Base-by-base conservation (phyloP, 2,888 invertebrate genomes). In the Allophyes oxyacanthae region DNA sequence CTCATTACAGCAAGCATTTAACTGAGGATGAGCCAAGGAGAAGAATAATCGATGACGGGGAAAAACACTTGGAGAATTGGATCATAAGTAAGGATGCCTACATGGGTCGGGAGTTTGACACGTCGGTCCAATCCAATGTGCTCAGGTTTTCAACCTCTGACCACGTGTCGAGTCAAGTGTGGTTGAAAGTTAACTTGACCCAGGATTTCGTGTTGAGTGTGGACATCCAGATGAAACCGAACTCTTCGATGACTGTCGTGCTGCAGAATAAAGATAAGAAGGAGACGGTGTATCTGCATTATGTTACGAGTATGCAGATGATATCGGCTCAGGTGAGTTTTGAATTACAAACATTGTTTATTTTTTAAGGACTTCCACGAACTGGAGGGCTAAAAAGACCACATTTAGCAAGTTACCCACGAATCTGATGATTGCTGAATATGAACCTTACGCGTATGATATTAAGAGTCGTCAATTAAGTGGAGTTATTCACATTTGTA, bases 1-100 rank as follows among this genome's bases (percentile, higher is more conserved):
- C 99, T 8, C 99, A 99, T 91, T 99, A 98, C 89, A 99, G 98
- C 89, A 99, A 99, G 89, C 97, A 98, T 88, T 90, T 99, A 10
- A 97, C 97, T 0, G 98, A 98, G 78, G 96, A 97, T 0, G 96
- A 97, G 72, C 98, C 98, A 0, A 95, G 96, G 43, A 93, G 96
- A 63, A 95, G 95, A 43, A 59, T 88, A 0, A 74, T 98, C 7
- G 98, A 98, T 77, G 97, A 98, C 83, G 97, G 96, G 0, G 96
- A 97, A 73, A 94, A 94, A 65, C 90, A 95, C 78, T 87, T 95
- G 55, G 95, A 95, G 48, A 95, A 95, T 45, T 98, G 98, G 98
- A 93, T 92, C 1, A 95, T 96, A 2, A 97, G 97, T n/a, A 95
- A 95, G 71, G 96, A 96, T 49, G 96, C 96, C 13, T 94, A 94